Percentiles rank a stretch among this genome's conserved stretches.
phyloP scores from a whole-genome alignment of 2,888 invertebrate genomes.

The Cyaniris semiargus region DNA sequence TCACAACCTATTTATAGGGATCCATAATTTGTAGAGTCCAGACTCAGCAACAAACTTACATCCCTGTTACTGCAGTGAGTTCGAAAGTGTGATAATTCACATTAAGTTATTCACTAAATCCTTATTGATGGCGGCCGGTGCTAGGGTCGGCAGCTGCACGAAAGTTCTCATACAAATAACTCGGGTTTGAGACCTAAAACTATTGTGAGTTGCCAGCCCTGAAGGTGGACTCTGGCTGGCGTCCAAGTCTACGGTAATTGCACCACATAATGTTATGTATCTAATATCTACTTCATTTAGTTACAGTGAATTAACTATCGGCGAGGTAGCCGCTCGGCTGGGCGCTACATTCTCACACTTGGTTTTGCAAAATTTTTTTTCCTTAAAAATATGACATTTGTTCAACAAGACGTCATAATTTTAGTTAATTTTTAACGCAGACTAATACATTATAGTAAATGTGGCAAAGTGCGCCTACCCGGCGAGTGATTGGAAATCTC shows the following conservation, averaged over 20 bases:
- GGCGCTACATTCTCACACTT: background rate
- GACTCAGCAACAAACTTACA: slow-evolving; percentile 14
- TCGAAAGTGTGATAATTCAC: slow-evolving; percentile 5
- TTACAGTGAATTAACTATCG: background rate
- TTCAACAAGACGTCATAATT: no score
- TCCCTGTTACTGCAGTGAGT: background rate
- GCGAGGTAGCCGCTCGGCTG: background rate
- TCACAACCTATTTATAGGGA: background rate
- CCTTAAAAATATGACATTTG: no score
- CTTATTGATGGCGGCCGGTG: slow-evolving; percentile 2
- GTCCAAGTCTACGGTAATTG: background rate
- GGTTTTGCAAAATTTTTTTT: no score
- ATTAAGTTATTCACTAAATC: slow-evolving; percentile 20
- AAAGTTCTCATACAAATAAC: background rate
- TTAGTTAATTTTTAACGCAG: no score
- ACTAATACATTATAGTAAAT: no score
- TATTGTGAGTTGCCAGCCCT: background rate
- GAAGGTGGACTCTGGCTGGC: slow-evolving; percentile 20
- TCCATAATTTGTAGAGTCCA: slow-evolving; percentile 24
- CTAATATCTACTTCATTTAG: background rate
- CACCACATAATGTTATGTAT: background rate
- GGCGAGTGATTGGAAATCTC: no score
- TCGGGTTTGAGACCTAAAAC: background rate
- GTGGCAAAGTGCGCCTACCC: no score
- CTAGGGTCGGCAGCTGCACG: background rate